Conservation (phyloP, 2,888 invertebrate genomes). For the Dicyrtomina minuta region DNA sequence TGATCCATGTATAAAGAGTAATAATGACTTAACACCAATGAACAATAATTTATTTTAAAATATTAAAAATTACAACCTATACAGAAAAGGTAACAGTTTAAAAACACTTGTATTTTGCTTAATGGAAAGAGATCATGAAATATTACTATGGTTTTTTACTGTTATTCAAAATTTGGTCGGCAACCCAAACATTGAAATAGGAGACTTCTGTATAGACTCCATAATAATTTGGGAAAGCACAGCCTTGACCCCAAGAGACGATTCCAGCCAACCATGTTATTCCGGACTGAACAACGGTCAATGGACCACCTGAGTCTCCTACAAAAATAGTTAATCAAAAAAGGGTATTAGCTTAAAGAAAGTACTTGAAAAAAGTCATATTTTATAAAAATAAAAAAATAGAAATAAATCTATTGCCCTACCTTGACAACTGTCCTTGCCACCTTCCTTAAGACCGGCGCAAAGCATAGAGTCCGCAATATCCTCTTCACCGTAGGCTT, state of each 20-base stretch:
- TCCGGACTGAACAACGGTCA: constrained; percentile 6
- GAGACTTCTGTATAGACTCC: constrained; percentile 24
- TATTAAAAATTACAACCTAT: no score
- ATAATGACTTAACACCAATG: no score
- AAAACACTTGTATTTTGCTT: no score
- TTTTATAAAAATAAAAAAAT: no score
- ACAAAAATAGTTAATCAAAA: neutral
- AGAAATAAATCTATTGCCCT: no score
- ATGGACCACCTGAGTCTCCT: constrained; percentile 28
- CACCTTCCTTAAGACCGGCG: constrained; percentile 19
- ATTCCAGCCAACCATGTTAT: constrained; percentile 9
- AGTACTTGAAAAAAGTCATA: no score
- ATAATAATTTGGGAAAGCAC: constrained; percentile 11
- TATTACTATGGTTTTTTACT: no score
- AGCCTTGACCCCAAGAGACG: constrained; percentile 22
- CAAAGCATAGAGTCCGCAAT: constrained; percentile 16
- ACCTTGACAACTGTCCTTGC: constrained; percentile 26
- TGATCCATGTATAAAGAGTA: no score
- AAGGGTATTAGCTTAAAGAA: neutral
- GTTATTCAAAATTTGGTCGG: neutral
- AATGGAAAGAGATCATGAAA: no score
- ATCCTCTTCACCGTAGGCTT: neutral
- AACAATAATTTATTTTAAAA: no score
- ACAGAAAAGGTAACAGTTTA: no score
- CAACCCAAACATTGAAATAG: constrained; percentile 16